Percentiles rank a stretch among this genome's conserved stretches.
Evolutionary conservation across 2,113 vertebrate genomes (phyloP).

Genomic region (Amphilophus citrinellus): DNA sequence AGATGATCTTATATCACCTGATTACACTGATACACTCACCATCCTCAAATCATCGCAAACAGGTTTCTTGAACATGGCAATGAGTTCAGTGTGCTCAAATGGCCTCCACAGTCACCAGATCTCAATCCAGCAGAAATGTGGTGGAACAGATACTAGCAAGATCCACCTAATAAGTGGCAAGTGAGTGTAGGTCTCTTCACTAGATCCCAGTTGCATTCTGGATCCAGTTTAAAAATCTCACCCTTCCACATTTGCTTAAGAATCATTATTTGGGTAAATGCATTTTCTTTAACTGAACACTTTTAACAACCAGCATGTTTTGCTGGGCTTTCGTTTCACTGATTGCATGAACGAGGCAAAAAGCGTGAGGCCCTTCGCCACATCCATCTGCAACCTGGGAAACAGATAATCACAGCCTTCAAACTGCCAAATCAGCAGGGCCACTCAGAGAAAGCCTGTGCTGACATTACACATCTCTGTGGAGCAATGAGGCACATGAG

Average conservation of each 20-base stretch:
- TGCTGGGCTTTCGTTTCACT: constrained; percentile 32
- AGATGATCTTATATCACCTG: not conserved
- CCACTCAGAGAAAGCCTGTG: constrained; percentile 58
- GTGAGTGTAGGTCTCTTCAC: not conserved
- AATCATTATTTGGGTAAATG: not conserved
- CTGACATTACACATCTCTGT: constrained; percentile 74
- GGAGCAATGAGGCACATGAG: constrained; percentile 64
- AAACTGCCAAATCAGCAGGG: constrained; percentile 76
- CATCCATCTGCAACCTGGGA: constrained; percentile 56
- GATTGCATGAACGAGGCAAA: constrained; percentile 27
- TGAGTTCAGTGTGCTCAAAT: not conserved
- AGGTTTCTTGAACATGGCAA: too few relatives aligned
- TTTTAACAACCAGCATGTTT: constrained; percentile 6
- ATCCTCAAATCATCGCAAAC: too few relatives aligned
- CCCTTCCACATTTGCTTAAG: not conserved
- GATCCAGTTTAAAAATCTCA: not conserved
- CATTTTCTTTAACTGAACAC: not conserved
- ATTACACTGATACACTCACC: not conserved
- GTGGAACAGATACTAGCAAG: not conserved
- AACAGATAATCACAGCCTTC: constrained; percentile 59
- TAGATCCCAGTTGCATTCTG: too few relatives aligned
- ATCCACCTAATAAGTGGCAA: not conserved
- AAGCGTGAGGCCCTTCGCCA: not conserved
- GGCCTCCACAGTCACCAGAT: not conserved
- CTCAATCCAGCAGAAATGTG: too few relatives aligned